Evolutionary conservation across 2,797 vertebrate genomes (phyloP).

Genomic region (Eupleurogrammus muticus): DNA sequence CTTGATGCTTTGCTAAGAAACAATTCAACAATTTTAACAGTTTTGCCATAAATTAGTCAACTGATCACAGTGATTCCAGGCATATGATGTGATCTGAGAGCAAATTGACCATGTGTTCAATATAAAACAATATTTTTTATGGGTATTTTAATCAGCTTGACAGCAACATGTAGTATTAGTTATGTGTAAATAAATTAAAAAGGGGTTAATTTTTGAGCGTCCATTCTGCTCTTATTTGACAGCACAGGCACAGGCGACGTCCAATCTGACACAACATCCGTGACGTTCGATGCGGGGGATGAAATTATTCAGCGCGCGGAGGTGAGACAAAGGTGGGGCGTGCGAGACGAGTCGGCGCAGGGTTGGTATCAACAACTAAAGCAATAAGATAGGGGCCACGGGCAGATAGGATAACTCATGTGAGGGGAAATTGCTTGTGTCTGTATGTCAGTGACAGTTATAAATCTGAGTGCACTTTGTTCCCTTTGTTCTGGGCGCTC

Average conservation of each 20-base stretch:
- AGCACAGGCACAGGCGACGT: background rate
- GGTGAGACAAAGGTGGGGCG: constrained; percentile 10
- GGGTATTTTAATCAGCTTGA: background rate
- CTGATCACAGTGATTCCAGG: no score
- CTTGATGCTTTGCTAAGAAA: no score
- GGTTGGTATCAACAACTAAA: constrained; percentile 12
- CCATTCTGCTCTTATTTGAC: background rate
- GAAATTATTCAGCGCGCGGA: constrained; percentile 9
- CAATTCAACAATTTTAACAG: no score
- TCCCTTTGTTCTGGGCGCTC: constrained; percentile 7
- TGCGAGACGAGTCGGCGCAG: constrained; percentile 9
- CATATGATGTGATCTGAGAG: no score
- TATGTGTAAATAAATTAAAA: no score
- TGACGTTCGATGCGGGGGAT: constrained; percentile 4
- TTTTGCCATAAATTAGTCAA: no score
- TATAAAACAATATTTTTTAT: background rate
- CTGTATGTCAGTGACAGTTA: constrained; percentile 49
- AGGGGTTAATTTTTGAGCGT: no score
- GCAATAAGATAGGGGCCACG: constrained; percentile 18
- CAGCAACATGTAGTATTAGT: background rate
- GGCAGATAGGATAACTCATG: constrained; percentile 42
- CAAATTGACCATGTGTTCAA: no score
- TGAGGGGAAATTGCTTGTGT: constrained; percentile 69
- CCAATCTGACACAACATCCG: constrained; percentile 7
- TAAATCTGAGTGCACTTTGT: constrained; percentile 65